phyloP scores from a whole-genome alignment of 2,888 invertebrate genomes.

The Pammene aurita region DNA sequence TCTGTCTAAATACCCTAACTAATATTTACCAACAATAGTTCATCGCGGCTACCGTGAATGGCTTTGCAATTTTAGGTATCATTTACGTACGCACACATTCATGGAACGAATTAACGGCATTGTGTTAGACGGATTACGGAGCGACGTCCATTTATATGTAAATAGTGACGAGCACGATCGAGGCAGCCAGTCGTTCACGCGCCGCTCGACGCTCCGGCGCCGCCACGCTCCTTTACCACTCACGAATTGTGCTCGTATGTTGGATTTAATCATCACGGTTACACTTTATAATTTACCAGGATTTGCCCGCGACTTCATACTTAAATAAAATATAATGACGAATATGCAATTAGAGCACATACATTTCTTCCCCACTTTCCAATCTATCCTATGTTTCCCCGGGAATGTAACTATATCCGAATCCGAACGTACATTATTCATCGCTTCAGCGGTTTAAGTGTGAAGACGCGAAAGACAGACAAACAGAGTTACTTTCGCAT shows the following conservation, averaged over 20 bases:
- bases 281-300: too few species aligned
- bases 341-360: too few species aligned
- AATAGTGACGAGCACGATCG: constrained; percentile 77
- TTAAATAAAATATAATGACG: too few species aligned
- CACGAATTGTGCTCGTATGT: background rate
- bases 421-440: too few species aligned
- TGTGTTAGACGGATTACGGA: constrained; percentile 79
- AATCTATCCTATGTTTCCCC: too few species aligned
- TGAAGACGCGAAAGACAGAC: too few species aligned
- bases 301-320: too few species aligned
- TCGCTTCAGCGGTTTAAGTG: too few species aligned
- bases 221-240: constrained; percentile 12
- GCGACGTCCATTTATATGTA: constrained; percentile 81
- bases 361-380: too few species aligned
- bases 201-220: constrained; percentile 53
- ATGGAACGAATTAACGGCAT: constrained; percentile 78
- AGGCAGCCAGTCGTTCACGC: constrained; percentile 64
- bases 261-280: too few species aligned
- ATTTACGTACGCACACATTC: constrained; percentile 70
- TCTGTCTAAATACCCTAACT: constrained; percentile 17
- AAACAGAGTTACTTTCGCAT: too few species aligned
- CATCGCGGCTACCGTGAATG: constrained; percentile 41
- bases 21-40: constrained; percentile 34
- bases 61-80: constrained; percentile 62
- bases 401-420: too few species aligned